phyloP scores from a whole-genome alignment of 2,797 vertebrate genomes.

The Poeciliopsis presidionis region DNA sequence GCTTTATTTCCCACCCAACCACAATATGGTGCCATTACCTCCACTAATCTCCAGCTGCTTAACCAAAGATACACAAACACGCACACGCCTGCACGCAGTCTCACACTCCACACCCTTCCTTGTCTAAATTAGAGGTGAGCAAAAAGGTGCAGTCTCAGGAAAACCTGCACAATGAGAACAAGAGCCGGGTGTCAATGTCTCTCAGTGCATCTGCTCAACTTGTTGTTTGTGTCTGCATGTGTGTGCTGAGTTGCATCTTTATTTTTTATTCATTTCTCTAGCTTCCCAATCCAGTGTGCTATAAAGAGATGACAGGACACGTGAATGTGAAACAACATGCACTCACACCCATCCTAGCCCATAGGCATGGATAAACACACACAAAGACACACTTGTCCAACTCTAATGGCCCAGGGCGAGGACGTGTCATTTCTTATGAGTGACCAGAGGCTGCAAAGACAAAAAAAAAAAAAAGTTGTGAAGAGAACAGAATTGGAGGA shows the following conservation, averaged over 20 bases:
- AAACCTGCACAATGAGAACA: slow-evolving; percentile 46
- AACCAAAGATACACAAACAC: slow-evolving; percentile 10
- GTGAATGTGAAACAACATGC: slow-evolving; percentile 40
- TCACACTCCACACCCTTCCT: slow-evolving; percentile 9
- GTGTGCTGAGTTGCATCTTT: neutral
- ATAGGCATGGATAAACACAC: slow-evolving; percentile 18
- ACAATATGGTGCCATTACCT: slow-evolving; percentile 39
- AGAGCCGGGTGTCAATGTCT: slow-evolving; percentile 35
- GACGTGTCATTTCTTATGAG: slow-evolving; percentile 55
- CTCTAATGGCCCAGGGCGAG: slow-evolving; percentile 37
- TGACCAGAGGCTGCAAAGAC: slow-evolving; percentile 38
- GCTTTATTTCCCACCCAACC: slow-evolving; percentile 29
- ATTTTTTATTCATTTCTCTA: slow-evolving; percentile 22
- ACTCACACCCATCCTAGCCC: slow-evolving; percentile 16
- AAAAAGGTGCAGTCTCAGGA: slow-evolving; percentile 50
- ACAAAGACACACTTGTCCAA: slow-evolving; percentile 41
- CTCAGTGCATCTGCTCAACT: slow-evolving; percentile 17
- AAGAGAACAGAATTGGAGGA: slow-evolving; percentile 2
- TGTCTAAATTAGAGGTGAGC: slow-evolving; percentile 22
- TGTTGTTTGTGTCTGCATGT: neutral
- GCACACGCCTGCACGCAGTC: neutral
- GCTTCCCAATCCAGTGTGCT: slow-evolving; percentile 17
- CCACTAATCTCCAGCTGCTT: slow-evolving; percentile 48
- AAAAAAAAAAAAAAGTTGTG: slow-evolving; percentile 13
- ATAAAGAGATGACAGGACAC: slow-evolving; percentile 53